Evolutionary conservation across 2,113 vertebrate genomes (phyloP).

Genomic region (Motacilla tschutschensis): DNA sequence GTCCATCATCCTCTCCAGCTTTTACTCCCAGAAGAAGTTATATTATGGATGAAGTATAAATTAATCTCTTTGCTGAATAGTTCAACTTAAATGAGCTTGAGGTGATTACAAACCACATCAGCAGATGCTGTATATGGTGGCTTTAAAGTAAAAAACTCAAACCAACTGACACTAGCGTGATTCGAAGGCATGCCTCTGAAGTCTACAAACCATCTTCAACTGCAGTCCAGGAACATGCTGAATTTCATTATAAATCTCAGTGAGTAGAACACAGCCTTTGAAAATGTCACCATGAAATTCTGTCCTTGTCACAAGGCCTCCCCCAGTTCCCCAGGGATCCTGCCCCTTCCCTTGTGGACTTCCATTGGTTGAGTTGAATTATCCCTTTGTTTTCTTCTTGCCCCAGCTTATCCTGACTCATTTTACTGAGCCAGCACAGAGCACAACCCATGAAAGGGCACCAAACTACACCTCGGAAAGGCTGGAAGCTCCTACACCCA

Average conservation of each 20-base stretch:
- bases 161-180: not conserved
- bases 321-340: not conserved
- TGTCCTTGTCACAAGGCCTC: not conserved
- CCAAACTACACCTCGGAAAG: not conserved
- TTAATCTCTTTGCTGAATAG: not conserved
- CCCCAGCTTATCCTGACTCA: not conserved
- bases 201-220: not conserved
- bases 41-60: not conserved
- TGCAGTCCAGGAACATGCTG: not conserved
- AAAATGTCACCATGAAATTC: not conserved
- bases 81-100: not conserved
- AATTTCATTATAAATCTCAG: not conserved
- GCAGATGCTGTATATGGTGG: not conserved
- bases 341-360: not conserved
- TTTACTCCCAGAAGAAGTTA: not conserved
- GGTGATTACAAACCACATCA: not conserved
- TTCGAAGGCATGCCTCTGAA: not conserved
- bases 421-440: not conserved
- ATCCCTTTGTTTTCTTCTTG: not conserved
- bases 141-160: not conserved
- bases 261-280: not conserved
- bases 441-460: not conserved
- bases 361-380: not conserved
- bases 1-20: not conserved
- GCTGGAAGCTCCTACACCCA: not conserved